These are phyloP conservation scores for Hymenochirus boettgeri DNA, from an alignment of 2,113 vertebrate species.

Conservation along the genomic window DNA sequence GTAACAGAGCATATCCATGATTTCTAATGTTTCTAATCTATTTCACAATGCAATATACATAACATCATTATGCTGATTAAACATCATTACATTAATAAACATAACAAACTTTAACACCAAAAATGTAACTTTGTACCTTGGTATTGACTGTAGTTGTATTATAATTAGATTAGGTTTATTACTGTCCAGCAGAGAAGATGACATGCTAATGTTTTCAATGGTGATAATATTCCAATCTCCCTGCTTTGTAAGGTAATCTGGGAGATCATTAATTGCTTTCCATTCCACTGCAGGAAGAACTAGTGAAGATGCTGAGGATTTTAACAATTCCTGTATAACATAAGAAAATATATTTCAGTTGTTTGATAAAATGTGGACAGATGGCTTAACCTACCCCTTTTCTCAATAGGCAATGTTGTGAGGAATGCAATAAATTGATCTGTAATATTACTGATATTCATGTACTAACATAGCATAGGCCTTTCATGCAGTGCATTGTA, in stretches of 20 bases:
- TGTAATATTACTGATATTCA: too few relatives aligned
- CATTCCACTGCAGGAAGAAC: slow-evolving; percentile 60
- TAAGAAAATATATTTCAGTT: too few relatives aligned
- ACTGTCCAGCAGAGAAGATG: slow-evolving; percentile 46
- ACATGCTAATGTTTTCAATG: slow-evolving; percentile 27
- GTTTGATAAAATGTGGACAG: too few relatives aligned
- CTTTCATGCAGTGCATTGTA: too few relatives aligned
- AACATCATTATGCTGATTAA: too few relatives aligned
- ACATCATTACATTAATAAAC: background rate
- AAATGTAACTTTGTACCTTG: slow-evolving; percentile 48
- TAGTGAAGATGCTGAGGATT: slow-evolving; percentile 55
- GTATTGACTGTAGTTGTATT: slow-evolving; percentile 47
- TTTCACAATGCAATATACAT: too few relatives aligned
- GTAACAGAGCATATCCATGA: too few relatives aligned
- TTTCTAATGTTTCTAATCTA: too few relatives aligned
- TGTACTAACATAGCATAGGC: too few relatives aligned
- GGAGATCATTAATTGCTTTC: slow-evolving; percentile 42
- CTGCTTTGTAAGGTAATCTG: slow-evolving; percentile 46
- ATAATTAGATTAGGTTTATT: slow-evolving; percentile 49
- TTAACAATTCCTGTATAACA: slow-evolving; percentile 59
- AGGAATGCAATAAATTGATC: too few relatives aligned
- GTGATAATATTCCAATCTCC: slow-evolving; percentile 47
- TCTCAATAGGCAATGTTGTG: too few relatives aligned
- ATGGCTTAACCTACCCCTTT: too few relatives aligned
- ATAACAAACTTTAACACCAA: background rate